A percentile compares a stretch with the other conserved stretches of the same genome.
phyloP scores from a whole-genome alignment of 2,113 vertebrate species.

The Malurus melanocephalus region DNA sequence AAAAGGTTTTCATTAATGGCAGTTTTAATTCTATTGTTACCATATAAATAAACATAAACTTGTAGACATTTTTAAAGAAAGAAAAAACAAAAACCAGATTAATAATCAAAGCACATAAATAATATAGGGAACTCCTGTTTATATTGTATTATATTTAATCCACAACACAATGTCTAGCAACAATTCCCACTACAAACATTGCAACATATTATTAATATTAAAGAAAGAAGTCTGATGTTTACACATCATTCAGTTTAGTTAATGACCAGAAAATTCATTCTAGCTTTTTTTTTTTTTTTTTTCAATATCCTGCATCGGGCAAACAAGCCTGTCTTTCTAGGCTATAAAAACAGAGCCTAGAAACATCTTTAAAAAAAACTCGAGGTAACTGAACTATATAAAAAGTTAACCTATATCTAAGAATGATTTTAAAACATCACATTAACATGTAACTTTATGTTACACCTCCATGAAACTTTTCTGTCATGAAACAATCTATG shows the following conservation, averaged over 20 bases:
- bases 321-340: neutral
- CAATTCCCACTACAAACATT: neutral
- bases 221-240: neutral
- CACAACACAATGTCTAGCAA: neutral
- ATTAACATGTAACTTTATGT: neutral
- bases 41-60: neutral
- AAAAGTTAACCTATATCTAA: neutral
- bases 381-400: neutral
- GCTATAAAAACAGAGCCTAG: neutral
- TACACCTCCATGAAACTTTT: neutral
- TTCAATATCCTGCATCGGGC: neutral
- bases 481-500: neutral
- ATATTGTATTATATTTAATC: neutral
- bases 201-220: neutral
- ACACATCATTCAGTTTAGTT: neutral
- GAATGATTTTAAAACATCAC: neutral
- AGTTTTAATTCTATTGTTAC: neutral
- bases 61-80: neutral
- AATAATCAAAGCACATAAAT: neutral
- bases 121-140: neutral
- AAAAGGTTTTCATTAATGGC: neutral
- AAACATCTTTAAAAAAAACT: neutral
- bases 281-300: neutral
- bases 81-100: neutral
- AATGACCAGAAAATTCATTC: neutral